Conservation (phyloP, 2,113 vertebrate species). For the Hypanus sabinus region DNA sequence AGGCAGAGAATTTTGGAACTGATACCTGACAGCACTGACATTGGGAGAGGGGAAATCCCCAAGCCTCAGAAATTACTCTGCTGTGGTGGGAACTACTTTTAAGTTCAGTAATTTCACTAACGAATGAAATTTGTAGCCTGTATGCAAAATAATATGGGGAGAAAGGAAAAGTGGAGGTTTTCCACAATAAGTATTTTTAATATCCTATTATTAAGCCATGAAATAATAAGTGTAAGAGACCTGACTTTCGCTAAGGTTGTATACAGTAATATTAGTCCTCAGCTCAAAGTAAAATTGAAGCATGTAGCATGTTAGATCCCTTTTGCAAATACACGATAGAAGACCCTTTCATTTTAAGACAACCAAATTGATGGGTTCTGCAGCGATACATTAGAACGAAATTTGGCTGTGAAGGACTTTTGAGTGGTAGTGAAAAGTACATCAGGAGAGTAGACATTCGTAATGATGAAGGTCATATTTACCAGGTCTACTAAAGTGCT, state of each 20-base stretch:
- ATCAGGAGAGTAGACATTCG: neutral
- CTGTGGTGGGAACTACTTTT: too few relatives aligned
- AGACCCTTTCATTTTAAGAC: neutral
- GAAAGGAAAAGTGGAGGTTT: neutral
- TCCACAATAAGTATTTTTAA: neutral
- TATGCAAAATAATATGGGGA: neutral
- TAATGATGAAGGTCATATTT: neutral
- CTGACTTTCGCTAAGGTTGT: neutral
- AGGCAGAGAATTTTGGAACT: too few relatives aligned
- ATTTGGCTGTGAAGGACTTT: neutral
- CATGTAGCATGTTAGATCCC: neutral
- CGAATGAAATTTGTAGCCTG: too few relatives aligned
- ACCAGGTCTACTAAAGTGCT: neutral
- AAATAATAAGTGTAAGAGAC: neutral
- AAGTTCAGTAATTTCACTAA: too few relatives aligned
- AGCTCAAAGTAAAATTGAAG: neutral
- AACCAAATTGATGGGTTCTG: conserved; percentile 20
- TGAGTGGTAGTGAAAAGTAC: neutral
- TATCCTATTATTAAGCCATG: neutral
- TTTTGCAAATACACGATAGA: neutral
- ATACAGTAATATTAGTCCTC: neutral
- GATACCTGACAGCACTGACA: too few relatives aligned
- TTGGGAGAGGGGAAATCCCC: too few relatives aligned
- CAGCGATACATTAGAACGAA: neutral
- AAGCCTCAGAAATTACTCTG: too few relatives aligned